Evolutionary conservation across 1,140 invertebrate genomes (phyloP).

Genomic region (Drosophila eugracilis): DNA sequence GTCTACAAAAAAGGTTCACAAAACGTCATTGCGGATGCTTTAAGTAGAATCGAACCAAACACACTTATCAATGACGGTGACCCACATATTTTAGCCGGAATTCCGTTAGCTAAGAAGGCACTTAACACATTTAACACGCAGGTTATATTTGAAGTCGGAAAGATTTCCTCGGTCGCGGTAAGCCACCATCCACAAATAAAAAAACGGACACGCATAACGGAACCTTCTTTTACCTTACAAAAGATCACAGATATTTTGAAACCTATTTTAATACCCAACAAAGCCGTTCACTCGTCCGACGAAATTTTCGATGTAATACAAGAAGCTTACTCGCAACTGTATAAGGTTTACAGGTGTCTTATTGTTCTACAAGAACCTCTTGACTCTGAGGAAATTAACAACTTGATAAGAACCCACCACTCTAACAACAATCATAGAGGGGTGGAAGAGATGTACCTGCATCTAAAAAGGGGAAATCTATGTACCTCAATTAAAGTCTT

Average conservation of each 20-base stretch:
- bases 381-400: not conserved
- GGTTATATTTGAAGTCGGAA: not conserved
- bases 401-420: not conserved
- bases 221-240: not conserved
- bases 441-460: not conserved
- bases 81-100: not conserved
- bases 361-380: no score
- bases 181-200: not conserved
- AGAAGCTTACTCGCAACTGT: not conserved
- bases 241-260: slow-evolving; percentile 1
- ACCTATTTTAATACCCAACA: slow-evolving; percentile 1
- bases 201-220: not conserved
- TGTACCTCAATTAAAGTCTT: no score
- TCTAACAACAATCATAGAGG: slow-evolving; percentile 1
- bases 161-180: not conserved
- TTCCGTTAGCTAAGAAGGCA: not conserved
- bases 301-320: slow-evolving; percentile 1
- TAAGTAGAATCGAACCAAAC: not conserved
- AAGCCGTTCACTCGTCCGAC: not conserved
- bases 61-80: not conserved
- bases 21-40: not conserved
- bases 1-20: not conserved
- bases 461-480: slow-evolving; percentile 2
- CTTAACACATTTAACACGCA: not conserved
- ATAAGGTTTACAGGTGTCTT: not conserved